Base-by-base conservation (phyloP, 2,797 vertebrate genomes). In the Chloroceryle amazona region DNA sequence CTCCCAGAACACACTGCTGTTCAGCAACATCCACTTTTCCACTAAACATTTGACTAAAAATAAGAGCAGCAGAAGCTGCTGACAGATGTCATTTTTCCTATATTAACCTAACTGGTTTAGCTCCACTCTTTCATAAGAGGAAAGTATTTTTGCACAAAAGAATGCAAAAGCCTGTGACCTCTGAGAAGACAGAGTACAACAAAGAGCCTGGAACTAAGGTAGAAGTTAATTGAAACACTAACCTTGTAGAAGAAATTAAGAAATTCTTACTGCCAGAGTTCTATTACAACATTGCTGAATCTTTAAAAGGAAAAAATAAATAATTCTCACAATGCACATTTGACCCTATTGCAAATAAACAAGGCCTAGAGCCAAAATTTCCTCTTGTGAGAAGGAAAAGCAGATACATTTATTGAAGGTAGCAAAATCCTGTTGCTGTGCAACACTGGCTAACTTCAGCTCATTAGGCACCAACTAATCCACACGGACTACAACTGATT, bases 301-400 rank as follows among this genome's bases (percentile, higher is more conserved):
- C 3, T 52, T 74, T 55, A 21, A 52, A 26, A 37, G 75, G 44
- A 51, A 9, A 6, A 15, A 18, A 3, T 11, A 26, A 46, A 42
- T 44, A 5, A 18, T 61, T 29, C 15, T 76, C 12, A 16, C 6
- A n/a, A 28, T 0, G 2, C 0, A 3, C 51, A 22, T 71, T 73
- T 89, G 23, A 60, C 21, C 3, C 11, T 70, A 13, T 29, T 1
- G 0, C 21, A 71, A 78, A 84, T 63, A 81, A 81, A 66, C 31
- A 63, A 78, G 28, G 17, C 21, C 13, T 18, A 81, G 58, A 81
- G 31, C 2, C 10, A 80, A 82, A 21, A 61, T 37, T 37, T 68
- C 37, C 39, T 75, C 39, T 71, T 85, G 29, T 66, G 18, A 23
- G 33, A 57, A 9, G 67, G 25, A 81, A 84, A 81, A 81, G 26